A percentile compares a stretch with the other conserved stretches of the same genome.
Evolutionary conservation across 2,797 vertebrate species (phyloP).

Genomic region (Malurus splendens): DNA sequence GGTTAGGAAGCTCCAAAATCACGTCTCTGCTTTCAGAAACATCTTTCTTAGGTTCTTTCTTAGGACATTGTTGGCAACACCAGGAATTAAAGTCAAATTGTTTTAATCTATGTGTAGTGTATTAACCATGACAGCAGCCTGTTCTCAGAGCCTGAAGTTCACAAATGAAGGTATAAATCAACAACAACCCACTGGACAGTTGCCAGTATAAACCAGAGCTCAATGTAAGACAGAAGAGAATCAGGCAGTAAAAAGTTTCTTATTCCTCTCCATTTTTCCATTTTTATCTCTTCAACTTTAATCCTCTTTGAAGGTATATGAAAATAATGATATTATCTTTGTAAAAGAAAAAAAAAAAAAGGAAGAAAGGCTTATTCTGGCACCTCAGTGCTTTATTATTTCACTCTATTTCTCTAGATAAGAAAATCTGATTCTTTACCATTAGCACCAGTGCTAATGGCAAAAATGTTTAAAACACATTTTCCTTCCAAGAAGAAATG

Average conservation of each 20-base stretch:
- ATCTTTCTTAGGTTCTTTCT: neutral
- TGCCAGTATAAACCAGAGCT: constrained; percentile 8
- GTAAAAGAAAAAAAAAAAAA: neutral
- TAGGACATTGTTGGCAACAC: neutral
- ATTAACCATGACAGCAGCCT: neutral
- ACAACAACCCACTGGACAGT: neutral
- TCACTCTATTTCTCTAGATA: neutral
- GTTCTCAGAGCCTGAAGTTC: neutral
- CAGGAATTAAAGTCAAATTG: neutral
- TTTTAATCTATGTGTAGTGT: neutral
- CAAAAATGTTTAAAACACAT: neutral
- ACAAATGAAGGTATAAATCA: constrained; percentile 36
- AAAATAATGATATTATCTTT: neutral
- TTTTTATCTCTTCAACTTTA: neutral
- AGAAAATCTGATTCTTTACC: neutral
- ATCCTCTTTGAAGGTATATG: neutral
- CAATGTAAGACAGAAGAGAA: neutral
- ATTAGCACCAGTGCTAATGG: neutral
- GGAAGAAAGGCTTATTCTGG: neutral
- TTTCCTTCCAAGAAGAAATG: neutral
- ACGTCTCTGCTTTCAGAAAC: neutral
- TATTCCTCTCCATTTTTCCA: neutral
- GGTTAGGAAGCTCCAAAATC: neutral
- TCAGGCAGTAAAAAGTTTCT: neutral
- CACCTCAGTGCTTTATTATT: neutral